Evolutionary conservation across 2,113 vertebrate species (phyloP).

Genomic region (Tyrannus savana): DNA sequence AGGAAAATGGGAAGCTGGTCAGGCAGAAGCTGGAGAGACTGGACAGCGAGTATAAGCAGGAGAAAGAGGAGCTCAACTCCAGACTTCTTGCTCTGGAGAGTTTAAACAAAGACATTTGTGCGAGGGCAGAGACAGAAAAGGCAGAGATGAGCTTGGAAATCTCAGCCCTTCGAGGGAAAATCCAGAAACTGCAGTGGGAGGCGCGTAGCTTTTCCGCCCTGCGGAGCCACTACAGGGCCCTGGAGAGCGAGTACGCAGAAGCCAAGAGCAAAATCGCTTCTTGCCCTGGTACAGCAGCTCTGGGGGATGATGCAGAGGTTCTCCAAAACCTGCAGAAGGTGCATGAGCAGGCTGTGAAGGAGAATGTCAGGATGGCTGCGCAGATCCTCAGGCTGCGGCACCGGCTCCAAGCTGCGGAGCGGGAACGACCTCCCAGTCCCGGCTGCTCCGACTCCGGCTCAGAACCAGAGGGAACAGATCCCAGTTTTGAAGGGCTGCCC

Average conservation of each 20-base stretch:
- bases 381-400: conserved; percentile 65
- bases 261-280: conserved; percentile 48
- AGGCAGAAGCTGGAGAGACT: conserved; percentile 73
- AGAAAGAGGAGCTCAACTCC: conserved; percentile 73
- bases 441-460: background rate
- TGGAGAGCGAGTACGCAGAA: conserved; percentile 29
- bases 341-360: conserved; percentile 70
- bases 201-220: background rate
- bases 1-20: conserved; percentile 53
- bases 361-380: conserved; percentile 65
- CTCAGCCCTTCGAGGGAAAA: conserved; percentile 67
- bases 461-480: background rate
- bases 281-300: background rate
- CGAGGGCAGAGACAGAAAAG: conserved; percentile 69
- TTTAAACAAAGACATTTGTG: conserved; percentile 53
- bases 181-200: conserved; percentile 70
- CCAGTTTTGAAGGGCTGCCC: background rate
- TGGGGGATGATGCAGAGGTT: conserved; percentile 60
- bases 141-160: conserved; percentile 72
- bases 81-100: conserved; percentile 66
- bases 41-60: conserved; percentile 69
- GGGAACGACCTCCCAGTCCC: background rate
- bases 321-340: conserved; percentile 69
- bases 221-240: background rate
- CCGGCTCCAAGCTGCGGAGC: background rate